Evolutionary conservation across 2,888 invertebrate genomes (phyloP).

Genomic region (Yponomeuta malinellus): DNA sequence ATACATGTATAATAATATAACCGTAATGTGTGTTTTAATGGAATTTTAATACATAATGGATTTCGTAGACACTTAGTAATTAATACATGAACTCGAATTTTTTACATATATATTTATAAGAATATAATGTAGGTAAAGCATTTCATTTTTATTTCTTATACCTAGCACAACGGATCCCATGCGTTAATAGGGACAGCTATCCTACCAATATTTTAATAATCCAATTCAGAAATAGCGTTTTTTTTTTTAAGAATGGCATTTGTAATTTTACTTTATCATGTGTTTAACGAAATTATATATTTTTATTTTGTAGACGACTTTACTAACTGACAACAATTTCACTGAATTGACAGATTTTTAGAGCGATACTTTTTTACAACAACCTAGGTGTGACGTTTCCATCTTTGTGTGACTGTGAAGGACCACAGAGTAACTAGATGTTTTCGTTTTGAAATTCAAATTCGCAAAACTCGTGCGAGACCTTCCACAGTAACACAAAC

Average conservation of each 20-base stretch:
- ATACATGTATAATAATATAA: constrained; percentile 34
- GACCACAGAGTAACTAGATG: constrained; percentile 23
- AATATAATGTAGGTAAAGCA: constrained; percentile 75
- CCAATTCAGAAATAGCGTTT: constrained; percentile 52
- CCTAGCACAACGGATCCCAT: constrained; percentile 68
- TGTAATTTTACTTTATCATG: constrained; percentile 50
- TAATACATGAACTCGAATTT: constrained; percentile 56
- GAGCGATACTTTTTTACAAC: constrained; percentile 41
- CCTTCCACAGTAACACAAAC: constrained; percentile 47
- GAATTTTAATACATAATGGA: constrained; percentile 45
- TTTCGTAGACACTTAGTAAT: constrained; percentile 71
- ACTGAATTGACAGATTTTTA: constrained; percentile 66
- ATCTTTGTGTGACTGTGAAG: constrained; percentile 51
- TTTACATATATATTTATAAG: constrained; percentile 75
- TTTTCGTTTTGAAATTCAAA: constrained; percentile 12
- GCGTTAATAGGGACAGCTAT: constrained; percentile 58
- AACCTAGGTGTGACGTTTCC: constrained; percentile 27
- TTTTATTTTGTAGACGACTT: constrained; percentile 31
- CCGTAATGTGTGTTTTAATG: constrained; percentile 54
- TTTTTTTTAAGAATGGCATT: constrained; percentile 46
- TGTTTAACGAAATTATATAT: constrained; percentile 33
- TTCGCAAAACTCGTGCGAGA: background rate
- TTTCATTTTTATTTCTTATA: constrained; percentile 55
- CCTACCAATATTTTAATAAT: constrained; percentile 51
- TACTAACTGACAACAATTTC: constrained; percentile 68